Evolutionary conservation across 2,888 invertebrate genomes (phyloP).

Genomic region (Pyrrhopygopsis socrates): DNA sequence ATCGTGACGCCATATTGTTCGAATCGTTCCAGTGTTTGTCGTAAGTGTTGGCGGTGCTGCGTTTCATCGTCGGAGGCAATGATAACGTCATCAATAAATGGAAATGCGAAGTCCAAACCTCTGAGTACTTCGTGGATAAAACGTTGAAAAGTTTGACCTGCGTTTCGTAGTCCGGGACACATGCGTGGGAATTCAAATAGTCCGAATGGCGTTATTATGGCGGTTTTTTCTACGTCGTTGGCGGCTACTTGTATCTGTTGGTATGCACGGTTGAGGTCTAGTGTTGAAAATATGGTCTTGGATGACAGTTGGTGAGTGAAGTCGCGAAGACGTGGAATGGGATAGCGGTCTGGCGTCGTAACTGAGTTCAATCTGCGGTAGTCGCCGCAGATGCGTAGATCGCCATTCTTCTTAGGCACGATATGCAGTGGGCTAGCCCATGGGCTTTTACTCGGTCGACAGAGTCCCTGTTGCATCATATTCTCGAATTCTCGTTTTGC

Average conservation of each 20-base stretch:
- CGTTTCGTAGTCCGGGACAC: conserved; percentile 36
- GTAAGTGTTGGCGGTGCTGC: conserved; percentile 10
- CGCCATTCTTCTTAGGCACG: conserved; percentile 45
- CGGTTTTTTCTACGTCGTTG: conserved; percentile 69
- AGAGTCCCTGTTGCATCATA: conserved; percentile 28
- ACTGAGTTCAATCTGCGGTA: conserved; percentile 85
- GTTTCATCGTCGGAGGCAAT: neutral
- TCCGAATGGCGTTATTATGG: too few relatives aligned
- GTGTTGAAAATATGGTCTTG: conserved; percentile 66
- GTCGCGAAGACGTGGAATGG: conserved; percentile 81
- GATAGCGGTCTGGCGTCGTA: conserved; percentile 85
- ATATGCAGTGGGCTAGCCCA: conserved; percentile 55
- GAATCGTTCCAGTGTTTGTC: conserved; percentile 2
- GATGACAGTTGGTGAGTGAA: conserved; percentile 68
- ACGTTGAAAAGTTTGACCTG: conserved; percentile 38
- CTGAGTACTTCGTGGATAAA: conserved; percentile 26
- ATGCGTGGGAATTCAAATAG: conserved; percentile 60
- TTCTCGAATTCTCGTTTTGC: neutral
- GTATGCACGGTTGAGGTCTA: conserved; percentile 75
- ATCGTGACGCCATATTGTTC: conserved; percentile 28
- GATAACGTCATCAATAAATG: conserved; percentile 33
- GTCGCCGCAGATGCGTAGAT: conserved; percentile 30
- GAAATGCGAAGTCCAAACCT: conserved; percentile 23
- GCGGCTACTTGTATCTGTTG: conserved; percentile 59
- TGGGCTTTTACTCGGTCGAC: conserved; percentile 43